These are phyloP conservation scores for Entomobrya multifasciata DNA, from an alignment of 2,888 invertebrate species.

Conservation along the genomic window DNA sequence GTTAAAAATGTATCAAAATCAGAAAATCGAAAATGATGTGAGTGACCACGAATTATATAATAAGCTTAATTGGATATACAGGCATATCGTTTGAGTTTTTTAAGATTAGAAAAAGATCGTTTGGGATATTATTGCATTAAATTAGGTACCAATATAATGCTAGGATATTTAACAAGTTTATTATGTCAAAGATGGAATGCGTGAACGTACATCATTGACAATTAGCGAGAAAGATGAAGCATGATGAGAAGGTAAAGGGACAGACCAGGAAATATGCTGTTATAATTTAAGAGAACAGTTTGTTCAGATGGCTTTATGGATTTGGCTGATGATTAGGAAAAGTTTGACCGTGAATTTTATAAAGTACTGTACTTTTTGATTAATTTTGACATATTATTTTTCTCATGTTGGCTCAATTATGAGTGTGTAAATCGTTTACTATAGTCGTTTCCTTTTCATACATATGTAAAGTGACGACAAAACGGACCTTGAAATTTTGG, in stretches of 20 bases:
- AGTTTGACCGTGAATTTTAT: constrained; percentile 11
- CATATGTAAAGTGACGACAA: neutral
- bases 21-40: neutral
- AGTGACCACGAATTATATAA: neutral
- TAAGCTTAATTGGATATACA: constrained; percentile 36
- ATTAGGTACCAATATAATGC: too few species aligned
- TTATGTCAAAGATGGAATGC: constrained; percentile 24
- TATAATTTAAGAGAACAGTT: constrained; percentile 2
- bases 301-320: neutral
- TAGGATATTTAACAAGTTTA: constrained; percentile 7
- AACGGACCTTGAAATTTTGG: neutral
- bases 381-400: constrained; percentile 13
- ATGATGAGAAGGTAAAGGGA: too few species aligned
- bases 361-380: neutral
- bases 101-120: neutral
- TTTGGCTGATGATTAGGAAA: neutral
- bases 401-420: neutral
- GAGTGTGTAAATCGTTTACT: neutral
- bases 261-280: neutral
- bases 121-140: neutral
- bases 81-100: neutral
- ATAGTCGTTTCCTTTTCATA: neutral
- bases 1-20: neutral
- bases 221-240: neutral
- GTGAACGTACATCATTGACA: constrained; percentile 18